phyloP scores from a whole-genome alignment of 2,113 vertebrate species.

The Piaya cayana region DNA sequence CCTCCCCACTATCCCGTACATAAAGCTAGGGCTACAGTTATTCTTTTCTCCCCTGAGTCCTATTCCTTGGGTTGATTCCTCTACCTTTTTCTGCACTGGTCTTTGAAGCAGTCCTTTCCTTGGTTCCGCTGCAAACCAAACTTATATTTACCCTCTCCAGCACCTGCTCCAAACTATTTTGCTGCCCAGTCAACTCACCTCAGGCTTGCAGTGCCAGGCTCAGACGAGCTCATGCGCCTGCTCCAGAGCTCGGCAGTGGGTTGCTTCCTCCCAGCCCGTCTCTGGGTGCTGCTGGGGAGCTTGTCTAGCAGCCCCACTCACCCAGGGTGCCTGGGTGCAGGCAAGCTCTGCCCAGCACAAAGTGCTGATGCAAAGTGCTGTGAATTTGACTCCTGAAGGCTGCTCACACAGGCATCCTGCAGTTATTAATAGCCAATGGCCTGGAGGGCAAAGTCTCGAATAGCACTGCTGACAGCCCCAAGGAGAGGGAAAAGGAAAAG shows the following conservation, averaged over 20 bases:
- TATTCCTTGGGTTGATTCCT: neutral
- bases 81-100: neutral
- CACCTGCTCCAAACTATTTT: neutral
- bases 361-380: constrained; percentile 83
- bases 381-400: constrained; percentile 86
- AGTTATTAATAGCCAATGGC: constrained; percentile 86
- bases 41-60: neutral
- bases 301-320: constrained; percentile 1
- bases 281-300: constrained; percentile 10
- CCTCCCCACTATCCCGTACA: neutral
- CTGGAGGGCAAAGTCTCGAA: constrained; percentile 68
- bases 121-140: neutral
- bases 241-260: neutral
- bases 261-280: constrained; percentile 9
- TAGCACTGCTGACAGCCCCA: constrained; percentile 50
- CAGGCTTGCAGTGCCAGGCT: constrained; percentile 11
- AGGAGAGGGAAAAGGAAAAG: constrained; percentile 59
- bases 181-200: constrained; percentile 56
- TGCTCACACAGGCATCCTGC: constrained; percentile 86
- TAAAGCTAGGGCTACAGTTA: neutral
- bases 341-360: constrained; percentile 74
- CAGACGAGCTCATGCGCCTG: neutral
- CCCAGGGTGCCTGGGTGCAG: constrained; percentile 28
- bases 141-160: neutral
- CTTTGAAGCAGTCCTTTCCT: neutral